A percentile compares a stretch with the other conserved stretches of the same genome.
phyloP scores from a whole-genome alignment of 2,888 invertebrate species.

The Tromatobia lineatoria region DNA sequence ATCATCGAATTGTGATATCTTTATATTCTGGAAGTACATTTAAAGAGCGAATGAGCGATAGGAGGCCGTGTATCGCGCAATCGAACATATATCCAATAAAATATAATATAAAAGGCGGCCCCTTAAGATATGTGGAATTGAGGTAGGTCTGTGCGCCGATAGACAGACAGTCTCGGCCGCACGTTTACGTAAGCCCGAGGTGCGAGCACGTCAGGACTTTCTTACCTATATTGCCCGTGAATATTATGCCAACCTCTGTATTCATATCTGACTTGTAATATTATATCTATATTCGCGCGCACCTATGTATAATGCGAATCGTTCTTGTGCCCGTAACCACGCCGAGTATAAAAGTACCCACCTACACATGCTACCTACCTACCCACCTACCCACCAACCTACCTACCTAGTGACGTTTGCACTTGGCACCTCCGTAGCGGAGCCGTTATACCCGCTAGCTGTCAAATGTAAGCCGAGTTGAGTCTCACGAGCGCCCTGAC shows the following conservation, averaged over 20 bases:
- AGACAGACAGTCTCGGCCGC: slow-evolving; percentile 56
- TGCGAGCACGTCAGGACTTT: slow-evolving; percentile 19
- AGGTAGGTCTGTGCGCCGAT: slow-evolving; percentile 72
- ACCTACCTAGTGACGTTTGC: slow-evolving; percentile 9
- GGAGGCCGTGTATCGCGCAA: not conserved
- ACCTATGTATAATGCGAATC: slow-evolving; percentile 29
- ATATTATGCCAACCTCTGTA: slow-evolving; percentile 57
- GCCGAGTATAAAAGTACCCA: slow-evolving; percentile 25
- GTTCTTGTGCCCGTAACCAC: slow-evolving; percentile 49
- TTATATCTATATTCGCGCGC: not conserved
- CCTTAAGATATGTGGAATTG: slow-evolving; percentile 71
- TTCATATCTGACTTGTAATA: slow-evolving; percentile 21
- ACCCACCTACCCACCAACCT: slow-evolving; percentile 14
- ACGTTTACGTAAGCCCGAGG: slow-evolving; percentile 60
- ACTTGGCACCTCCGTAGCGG: slow-evolving; percentile 8
- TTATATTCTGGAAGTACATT: not conserved
- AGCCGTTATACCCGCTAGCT: slow-evolving; percentile 26
- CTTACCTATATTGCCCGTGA: slow-evolving; percentile 42
- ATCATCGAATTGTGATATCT: not conserved
- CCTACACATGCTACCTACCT: slow-evolving; percentile 19
- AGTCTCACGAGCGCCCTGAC: slow-evolving; percentile 16
- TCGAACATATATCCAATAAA: slow-evolving; percentile 16
- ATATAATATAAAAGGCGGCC: slow-evolving; percentile 56
- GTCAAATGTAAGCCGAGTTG: slow-evolving; percentile 26
- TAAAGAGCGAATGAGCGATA: not conserved